Evolutionary conservation across 2,113 vertebrate species (phyloP).

Genomic region (Sinocyclocheilus rhinocerous): DNA sequence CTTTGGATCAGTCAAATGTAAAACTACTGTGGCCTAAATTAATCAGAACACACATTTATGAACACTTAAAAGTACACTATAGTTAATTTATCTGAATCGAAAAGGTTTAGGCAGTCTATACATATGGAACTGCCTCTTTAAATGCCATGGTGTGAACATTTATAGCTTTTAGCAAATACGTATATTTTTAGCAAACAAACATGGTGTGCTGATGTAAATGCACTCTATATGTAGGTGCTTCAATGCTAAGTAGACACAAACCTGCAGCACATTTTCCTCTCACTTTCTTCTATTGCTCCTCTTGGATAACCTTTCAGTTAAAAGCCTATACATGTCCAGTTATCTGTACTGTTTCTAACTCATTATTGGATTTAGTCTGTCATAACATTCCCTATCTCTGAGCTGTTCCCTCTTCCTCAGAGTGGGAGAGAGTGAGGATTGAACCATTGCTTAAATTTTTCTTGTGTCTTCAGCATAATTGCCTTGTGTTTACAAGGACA

Average conservation of each 20-base stretch:
- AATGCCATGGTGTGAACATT: not conserved
- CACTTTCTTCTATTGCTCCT: not conserved
- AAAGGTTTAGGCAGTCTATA: not conserved
- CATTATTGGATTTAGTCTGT: conserved; percentile 29
- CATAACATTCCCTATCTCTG: conserved; percentile 19
- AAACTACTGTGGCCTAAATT: not conserved
- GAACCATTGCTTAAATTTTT: conserved; percentile 66
- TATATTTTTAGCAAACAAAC: not conserved
- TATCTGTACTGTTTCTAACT: conserved; percentile 11
- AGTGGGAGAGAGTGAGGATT: conserved; percentile 52
- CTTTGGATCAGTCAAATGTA: not conserved
- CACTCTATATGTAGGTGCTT: not conserved
- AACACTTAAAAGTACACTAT: not conserved
- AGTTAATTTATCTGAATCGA: not conserved
- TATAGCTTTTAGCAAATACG: not conserved
- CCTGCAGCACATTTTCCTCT: not conserved
- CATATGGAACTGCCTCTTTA: not conserved
- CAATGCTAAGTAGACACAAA: not conserved
- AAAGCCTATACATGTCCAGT: conserved; percentile 2
- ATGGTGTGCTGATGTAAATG: not conserved
- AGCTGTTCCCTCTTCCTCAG: conserved; percentile 14
- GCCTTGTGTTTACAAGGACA: conserved; percentile 67
- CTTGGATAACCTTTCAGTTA: conserved; percentile 13
- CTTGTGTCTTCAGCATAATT: conserved; percentile 64
- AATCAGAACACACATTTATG: not conserved